A percentile compares a stretch with the other conserved stretches of the same genome.
These are phyloP conservation scores for Neofelis nebulosa DNA, from an alignment of 2,113 vertebrate genomes.

Conservation along the genomic window DNA sequence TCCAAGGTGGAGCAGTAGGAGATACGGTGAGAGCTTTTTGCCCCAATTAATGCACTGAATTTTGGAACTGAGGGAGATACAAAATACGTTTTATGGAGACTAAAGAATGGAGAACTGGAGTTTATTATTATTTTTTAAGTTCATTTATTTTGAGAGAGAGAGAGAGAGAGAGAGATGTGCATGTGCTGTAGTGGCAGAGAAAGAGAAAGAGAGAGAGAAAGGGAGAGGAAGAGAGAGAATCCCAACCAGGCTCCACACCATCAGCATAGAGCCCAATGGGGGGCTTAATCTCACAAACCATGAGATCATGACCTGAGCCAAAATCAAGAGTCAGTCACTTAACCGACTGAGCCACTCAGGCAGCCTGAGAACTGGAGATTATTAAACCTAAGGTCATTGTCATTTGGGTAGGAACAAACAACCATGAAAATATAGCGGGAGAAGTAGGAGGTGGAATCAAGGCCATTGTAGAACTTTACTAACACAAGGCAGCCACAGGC, in stretches of 20 bases:
- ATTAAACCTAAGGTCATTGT: slow-evolving; percentile 97
- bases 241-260: no score
- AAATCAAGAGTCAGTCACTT: no score
- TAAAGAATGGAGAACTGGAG: slow-evolving; percentile 93
- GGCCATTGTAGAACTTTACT: slow-evolving; percentile 91
- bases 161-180: no score
- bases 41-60: slow-evolving; percentile 95
- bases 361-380: slow-evolving; percentile 87
- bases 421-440: slow-evolving; percentile 91
- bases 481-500: slow-evolving; percentile 92
- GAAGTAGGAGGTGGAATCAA: slow-evolving; percentile 95
- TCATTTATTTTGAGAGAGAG: no score
- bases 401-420: slow-evolving; percentile 98
- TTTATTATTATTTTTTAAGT: no score
- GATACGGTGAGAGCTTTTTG: slow-evolving; percentile 94
- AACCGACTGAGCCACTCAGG: no score
- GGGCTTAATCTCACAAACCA: no score
- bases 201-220: no score
- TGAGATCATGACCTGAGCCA: no score
- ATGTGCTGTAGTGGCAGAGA: no score
- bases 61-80: slow-evolving; percentile 97
- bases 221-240: no score
- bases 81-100: slow-evolving; percentile 95
- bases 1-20: slow-evolving; percentile 97
- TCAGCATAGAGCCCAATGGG: no score